Evolutionary conservation across 2,113 vertebrate species (phyloP).

Genomic region (Semicossyphus pulcher): DNA sequence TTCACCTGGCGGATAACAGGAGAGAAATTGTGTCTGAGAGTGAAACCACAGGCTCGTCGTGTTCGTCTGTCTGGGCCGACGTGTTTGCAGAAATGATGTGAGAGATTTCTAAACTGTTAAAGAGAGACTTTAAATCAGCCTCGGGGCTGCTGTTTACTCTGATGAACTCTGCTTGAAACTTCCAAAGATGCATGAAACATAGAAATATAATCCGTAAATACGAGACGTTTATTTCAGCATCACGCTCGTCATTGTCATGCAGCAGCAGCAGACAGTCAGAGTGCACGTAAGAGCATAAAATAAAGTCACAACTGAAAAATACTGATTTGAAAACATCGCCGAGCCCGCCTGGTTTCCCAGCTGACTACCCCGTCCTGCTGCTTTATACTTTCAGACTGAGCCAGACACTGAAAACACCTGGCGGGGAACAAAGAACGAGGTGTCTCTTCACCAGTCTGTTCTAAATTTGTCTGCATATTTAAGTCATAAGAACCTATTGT

Average conservation of each 20-base stretch:
- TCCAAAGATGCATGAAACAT: too few species aligned
- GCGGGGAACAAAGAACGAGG: conserved; percentile 47
- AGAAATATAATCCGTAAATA: background rate
- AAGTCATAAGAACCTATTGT: conserved; percentile 38
- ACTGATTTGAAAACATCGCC: conserved; percentile 11
- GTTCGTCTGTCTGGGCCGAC: too few species aligned
- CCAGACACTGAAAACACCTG: conserved; percentile 58
- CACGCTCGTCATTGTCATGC: background rate
- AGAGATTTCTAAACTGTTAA: too few species aligned
- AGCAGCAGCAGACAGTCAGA: background rate
- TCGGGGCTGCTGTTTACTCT: too few species aligned
- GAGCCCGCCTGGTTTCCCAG: conserved; percentile 42
- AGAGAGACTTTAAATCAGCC: too few species aligned
- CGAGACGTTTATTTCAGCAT: background rate
- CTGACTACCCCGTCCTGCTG: conserved; percentile 50
- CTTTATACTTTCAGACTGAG: conserved; percentile 32
- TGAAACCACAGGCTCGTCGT: too few species aligned
- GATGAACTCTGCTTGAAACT: background rate
- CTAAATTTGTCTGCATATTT: conserved; percentile 63
- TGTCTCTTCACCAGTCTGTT: conserved; percentile 57
- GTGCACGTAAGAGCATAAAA: conserved; percentile 32
- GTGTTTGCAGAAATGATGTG: too few species aligned
- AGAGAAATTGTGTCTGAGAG: too few species aligned
- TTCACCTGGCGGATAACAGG: too few species aligned
- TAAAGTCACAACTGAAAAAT: conserved; percentile 27